Evolutionary conservation across 2,113 vertebrate genomes (phyloP).

Genomic region (Gambusia holbrooki): DNA sequence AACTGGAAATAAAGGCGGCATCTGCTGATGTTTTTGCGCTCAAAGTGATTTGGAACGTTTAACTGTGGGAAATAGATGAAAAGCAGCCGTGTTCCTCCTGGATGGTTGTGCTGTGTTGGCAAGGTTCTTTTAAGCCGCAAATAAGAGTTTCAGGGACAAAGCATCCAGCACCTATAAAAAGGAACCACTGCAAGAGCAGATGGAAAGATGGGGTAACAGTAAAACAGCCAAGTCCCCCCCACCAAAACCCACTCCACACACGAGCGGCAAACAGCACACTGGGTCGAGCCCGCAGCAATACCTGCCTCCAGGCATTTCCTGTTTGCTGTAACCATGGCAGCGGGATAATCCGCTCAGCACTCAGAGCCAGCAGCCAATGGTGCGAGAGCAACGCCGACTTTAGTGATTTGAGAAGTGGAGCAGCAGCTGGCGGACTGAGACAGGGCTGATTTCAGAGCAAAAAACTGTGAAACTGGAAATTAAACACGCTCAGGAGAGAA

Average conservation of each 20-base stretch:
- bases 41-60: conserved; percentile 40
- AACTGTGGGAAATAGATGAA: conserved; percentile 1
- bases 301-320: conserved; percentile 78
- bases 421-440: conserved; percentile 60
- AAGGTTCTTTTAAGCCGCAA: conserved; percentile 24
- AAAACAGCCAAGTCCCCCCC: conserved; percentile 54
- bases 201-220: conserved; percentile 51
- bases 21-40: conserved; percentile 56
- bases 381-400: conserved; percentile 26
- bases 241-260: neutral
- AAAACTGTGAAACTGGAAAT: conserved; percentile 24
- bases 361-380: conserved; percentile 49
- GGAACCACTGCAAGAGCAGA: conserved; percentile 54
- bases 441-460: conserved; percentile 24
- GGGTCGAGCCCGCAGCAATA: conserved; percentile 57
- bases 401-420: conserved; percentile 57
- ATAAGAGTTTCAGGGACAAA: conserved; percentile 63
- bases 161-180: conserved; percentile 48
- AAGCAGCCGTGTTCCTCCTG: conserved; percentile 21
- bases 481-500: conserved; percentile 5
- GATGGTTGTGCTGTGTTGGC: conserved; percentile 31
- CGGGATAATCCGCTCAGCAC: conserved; percentile 64
- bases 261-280: conserved; percentile 38
- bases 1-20: conserved; percentile 45
- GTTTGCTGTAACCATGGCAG: conserved; percentile 75